A percentile compares a stretch with the other conserved stretches of the same genome.
These are phyloP conservation scores for Formica exsecta DNA, from an alignment of 1,140 invertebrate genomes.

Conservation along the genomic window DNA sequence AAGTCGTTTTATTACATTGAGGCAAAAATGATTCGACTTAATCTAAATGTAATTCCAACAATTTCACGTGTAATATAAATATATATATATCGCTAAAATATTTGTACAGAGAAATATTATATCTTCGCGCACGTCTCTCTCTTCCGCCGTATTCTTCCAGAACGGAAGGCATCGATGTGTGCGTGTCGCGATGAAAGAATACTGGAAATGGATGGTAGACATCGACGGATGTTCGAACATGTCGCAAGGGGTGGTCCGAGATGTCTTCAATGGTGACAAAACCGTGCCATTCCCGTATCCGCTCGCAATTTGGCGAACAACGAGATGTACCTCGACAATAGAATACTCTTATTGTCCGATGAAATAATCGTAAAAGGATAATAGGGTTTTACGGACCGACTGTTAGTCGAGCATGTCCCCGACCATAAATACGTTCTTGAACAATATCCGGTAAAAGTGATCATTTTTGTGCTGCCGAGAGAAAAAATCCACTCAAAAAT, in stretches of 20 bases:
- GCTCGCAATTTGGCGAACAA: constrained; percentile 31
- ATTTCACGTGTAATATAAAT: constrained; percentile 1
- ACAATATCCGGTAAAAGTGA: neutral
- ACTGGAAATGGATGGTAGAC: neutral
- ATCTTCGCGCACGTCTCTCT: neutral
- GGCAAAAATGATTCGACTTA: neutral
- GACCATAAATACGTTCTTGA: constrained; percentile 13
- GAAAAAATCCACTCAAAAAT: neutral
- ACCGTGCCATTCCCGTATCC: constrained; percentile 27
- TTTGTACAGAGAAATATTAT: neutral
- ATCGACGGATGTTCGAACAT: constrained; percentile 33
- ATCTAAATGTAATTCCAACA: neutral
- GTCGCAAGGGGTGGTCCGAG: neutral
- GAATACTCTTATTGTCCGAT: constrained; percentile 16
- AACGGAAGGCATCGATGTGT: neutral
- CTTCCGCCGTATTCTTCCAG: neutral
- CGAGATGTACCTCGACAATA: neutral
- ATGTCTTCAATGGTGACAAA: constrained; percentile 33
- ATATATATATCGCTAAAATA: neutral
- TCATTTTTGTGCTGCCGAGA: neutral
- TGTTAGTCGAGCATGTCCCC: neutral
- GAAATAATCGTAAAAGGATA: constrained; percentile 44
- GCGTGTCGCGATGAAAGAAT: constrained; percentile 17
- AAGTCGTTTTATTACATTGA: neutral
- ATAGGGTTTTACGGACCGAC: constrained; percentile 7